phyloP scores from a whole-genome alignment of 2,888 invertebrate species.

The Quadroppia sp. region DNA sequence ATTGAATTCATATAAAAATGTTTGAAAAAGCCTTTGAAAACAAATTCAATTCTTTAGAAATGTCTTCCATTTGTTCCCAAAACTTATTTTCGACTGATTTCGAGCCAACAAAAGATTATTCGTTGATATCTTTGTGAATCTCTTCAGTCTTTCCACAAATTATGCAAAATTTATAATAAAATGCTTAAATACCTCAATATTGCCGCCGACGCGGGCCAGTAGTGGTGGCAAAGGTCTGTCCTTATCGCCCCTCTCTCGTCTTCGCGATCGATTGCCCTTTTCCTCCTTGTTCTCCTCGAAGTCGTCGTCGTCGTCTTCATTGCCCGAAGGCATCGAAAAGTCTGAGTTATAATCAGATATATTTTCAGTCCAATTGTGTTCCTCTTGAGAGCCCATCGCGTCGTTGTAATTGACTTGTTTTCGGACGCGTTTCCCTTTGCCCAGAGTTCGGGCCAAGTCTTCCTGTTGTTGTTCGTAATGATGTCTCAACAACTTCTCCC shows the following conservation, averaged over 20 bases:
- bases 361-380: slow-evolving; percentile 95
- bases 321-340: slow-evolving; percentile 80
- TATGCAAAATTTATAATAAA: no score
- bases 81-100: slow-evolving; percentile 4
- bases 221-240: slow-evolving; percentile 97
- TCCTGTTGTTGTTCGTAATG: slow-evolving; percentile 99
- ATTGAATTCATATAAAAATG: background rate
- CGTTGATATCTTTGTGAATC: background rate
- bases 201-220: slow-evolving; percentile 92
- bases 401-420: slow-evolving; percentile 85
- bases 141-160: background rate
- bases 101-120: background rate
- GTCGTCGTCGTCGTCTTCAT: slow-evolving; percentile 95
- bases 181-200: slow-evolving; percentile 69
- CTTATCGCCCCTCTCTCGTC: slow-evolving; percentile 75
- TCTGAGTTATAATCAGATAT: no score
- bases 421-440: slow-evolving; percentile 85
- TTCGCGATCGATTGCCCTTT: slow-evolving; percentile 59
- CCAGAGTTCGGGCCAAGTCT: slow-evolving; percentile 76
- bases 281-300: slow-evolving; percentile 84
- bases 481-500: slow-evolving; percentile 96
- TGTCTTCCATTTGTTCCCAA: background rate
- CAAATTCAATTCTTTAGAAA: slow-evolving; percentile 2
- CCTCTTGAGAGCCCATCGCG: slow-evolving; percentile 77
- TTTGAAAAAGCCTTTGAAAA: slow-evolving; percentile 19